phyloP scores from a whole-genome alignment of 2,888 invertebrate species.

The Sialis fuliginosa region DNA sequence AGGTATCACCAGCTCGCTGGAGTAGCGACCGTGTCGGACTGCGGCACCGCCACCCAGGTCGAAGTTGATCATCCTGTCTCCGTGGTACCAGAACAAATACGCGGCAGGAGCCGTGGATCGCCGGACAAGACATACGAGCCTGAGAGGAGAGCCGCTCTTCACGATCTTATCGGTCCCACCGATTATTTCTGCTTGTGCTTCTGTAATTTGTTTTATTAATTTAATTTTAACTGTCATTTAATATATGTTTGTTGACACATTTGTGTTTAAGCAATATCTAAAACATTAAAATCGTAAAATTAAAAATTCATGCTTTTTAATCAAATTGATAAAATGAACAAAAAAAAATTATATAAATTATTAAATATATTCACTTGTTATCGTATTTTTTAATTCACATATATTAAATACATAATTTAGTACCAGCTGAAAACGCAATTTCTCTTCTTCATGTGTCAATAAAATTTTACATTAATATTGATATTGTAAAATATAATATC shows the following conservation, averaged over 20 bases:
- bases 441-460: too few species aligned
- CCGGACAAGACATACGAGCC: slow-evolving; percentile 49
- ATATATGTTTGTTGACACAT: not conserved
- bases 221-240: not conserved
- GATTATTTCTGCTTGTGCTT: slow-evolving; percentile 50
- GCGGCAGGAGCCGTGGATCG: slow-evolving; percentile 49
- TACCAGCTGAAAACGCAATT: too few species aligned
- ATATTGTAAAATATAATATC: too few species aligned
- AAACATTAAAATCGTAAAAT: too few species aligned
- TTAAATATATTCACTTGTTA: too few species aligned
- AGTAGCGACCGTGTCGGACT: slow-evolving; percentile 28
- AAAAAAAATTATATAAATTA: too few species aligned
- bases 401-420: too few species aligned
- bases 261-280: not conserved
- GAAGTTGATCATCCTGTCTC: slow-evolving; percentile 71
- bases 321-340: too few species aligned
- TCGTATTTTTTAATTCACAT: too few species aligned
- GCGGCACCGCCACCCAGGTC: slow-evolving; percentile 44
- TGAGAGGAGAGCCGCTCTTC: slow-evolving; percentile 51
- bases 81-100: slow-evolving; percentile 71
- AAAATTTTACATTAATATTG: too few species aligned
- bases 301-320: too few species aligned
- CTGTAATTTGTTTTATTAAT: slow-evolving; percentile 20
- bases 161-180: slow-evolving; percentile 53
- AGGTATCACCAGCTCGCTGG: slow-evolving; percentile 29